Evolutionary conservation across 2,888 invertebrate genomes (phyloP).

Genomic region (Hirtodrosophila alboralis): DNA sequence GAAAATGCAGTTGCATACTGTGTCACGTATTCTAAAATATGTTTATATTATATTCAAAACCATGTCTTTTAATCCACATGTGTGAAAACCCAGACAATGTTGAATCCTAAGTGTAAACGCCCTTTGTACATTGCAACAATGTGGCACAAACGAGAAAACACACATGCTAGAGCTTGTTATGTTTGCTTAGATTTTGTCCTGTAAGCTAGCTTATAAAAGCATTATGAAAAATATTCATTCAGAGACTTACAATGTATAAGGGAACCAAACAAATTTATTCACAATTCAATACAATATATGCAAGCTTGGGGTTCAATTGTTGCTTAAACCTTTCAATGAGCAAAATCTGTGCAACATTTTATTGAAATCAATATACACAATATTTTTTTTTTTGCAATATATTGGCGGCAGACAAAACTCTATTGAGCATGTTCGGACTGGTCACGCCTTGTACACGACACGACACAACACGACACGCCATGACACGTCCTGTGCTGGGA

Average conservation of each 20-base stretch:
- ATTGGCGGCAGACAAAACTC: conserved; percentile 26
- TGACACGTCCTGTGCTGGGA: neutral
- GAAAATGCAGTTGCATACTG: conserved; percentile 2
- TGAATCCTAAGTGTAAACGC: conserved; percentile 4
- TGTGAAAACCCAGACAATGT: conserved; percentile 19
- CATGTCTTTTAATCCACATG: conserved; percentile 26
- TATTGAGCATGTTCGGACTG: conserved; percentile 4
- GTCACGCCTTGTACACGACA: neutral
- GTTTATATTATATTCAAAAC: conserved; percentile 25
- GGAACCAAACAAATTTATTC: conserved; percentile 29
- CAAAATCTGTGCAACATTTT: conserved; percentile 47
- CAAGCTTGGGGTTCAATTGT: conserved; percentile 37
- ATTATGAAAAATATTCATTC: conserved; percentile 40
- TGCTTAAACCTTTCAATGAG: conserved; percentile 41
- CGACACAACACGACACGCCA: neutral
- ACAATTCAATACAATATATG: conserved; percentile 41
- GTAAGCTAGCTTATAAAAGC: conserved; percentile 9
- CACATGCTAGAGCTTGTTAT: conserved; percentile 58
- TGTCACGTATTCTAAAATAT: conserved; percentile 20
- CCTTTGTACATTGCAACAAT: conserved; percentile 59
- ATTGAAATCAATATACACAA: conserved; percentile 53
- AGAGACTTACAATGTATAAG: conserved; percentile 12
- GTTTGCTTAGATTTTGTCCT: conserved; percentile 15
- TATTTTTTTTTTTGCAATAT: conserved; percentile 55
- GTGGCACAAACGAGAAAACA: conserved; percentile 59